A percentile compares a stretch with the other conserved stretches of the same genome.
Conservation (phyloP, 2,797 vertebrate species). For the Myripristis jacobus region DNA sequence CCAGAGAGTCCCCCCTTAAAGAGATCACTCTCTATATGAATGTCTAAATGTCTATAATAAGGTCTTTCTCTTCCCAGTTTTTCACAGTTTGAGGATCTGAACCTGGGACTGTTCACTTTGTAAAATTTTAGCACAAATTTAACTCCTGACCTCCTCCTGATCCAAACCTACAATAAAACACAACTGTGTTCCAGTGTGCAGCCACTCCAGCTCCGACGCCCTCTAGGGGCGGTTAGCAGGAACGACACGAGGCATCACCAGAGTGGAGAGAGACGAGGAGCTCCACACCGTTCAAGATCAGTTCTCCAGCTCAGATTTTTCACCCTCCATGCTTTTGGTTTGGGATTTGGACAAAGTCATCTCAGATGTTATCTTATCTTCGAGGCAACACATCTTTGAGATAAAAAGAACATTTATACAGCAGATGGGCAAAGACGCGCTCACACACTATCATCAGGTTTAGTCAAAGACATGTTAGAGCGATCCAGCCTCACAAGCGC, state of each 20-base stretch:
- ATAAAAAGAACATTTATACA: conserved; percentile 54
- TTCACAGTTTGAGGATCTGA: too few species aligned
- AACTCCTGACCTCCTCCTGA: too few species aligned
- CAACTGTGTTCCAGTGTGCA: not conserved
- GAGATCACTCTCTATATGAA: too few species aligned
- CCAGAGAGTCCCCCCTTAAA: too few species aligned
- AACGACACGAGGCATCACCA: conserved; percentile 32
- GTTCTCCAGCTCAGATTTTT: conserved; percentile 1
- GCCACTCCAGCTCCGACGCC: conserved; percentile 34
- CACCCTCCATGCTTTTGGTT: conserved; percentile 18
- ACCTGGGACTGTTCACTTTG: too few species aligned
- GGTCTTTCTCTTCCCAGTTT: not conserved
- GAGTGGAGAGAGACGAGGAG: conserved; percentile 5
- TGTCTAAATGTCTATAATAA: too few species aligned
- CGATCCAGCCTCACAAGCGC: conserved; percentile 27
- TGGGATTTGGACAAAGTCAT: conserved; percentile 42
- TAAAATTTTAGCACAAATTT: too few species aligned
- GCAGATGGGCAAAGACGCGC: conserved; percentile 48
- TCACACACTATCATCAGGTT: conserved; percentile 37
- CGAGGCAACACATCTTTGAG: conserved; percentile 42
- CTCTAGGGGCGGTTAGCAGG: conserved; percentile 53
- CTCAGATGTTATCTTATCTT: conserved; percentile 54
- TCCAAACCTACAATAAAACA: conserved; percentile 3
- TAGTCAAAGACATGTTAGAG: conserved; percentile 43
- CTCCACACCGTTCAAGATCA: conserved; percentile 19